phyloP scores from a whole-genome alignment of 2,888 invertebrate genomes.

The Zaprionus bogoriensis region DNA sequence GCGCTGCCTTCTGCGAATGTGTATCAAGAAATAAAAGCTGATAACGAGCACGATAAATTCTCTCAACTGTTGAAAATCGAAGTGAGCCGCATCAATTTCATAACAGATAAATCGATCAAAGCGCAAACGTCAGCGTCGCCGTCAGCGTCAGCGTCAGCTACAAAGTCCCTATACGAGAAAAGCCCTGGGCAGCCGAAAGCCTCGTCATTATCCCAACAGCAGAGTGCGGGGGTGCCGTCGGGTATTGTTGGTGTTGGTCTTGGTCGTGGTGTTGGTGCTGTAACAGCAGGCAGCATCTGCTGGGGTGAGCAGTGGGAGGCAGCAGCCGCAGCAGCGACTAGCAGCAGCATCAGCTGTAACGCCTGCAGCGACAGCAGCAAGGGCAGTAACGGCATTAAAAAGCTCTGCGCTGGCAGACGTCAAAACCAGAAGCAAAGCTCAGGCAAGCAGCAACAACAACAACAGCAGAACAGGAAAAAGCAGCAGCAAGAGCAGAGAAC shows the following conservation, averaged over 20 bases:
- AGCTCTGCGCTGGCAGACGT: constrained; percentile 49
- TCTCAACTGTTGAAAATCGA: constrained; percentile 59
- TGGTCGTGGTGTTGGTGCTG: constrained; percentile 49
- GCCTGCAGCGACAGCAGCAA: constrained; percentile 26
- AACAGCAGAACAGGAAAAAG: constrained; percentile 30
- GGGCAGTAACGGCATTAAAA: constrained; percentile 35
- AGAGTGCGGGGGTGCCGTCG: constrained; percentile 22
- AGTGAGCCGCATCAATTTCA: constrained; percentile 70
- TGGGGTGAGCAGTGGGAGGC: constrained; percentile 66
- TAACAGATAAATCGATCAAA: constrained; percentile 65
- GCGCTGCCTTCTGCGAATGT: constrained; percentile 46
- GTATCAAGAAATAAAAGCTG: constrained; percentile 21
- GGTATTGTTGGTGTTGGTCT: constrained; percentile 20
- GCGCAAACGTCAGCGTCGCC: constrained; percentile 28
- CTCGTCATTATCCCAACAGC: constrained; percentile 33
- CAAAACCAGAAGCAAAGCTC: constrained; percentile 44
- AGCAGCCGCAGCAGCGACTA: constrained; percentile 42
- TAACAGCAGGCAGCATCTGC: constrained; percentile 68
- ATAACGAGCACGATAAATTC: constrained; percentile 4
- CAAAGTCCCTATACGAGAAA: constrained; percentile 46
- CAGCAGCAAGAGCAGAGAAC: constrained; percentile 27
- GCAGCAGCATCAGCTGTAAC: constrained; percentile 60
- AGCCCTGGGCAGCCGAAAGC: constrained; percentile 45
- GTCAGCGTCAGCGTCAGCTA: not conserved
- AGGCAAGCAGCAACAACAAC: constrained; percentile 34